Percentiles rank a stretch among this genome's conserved stretches.
phyloP scores from a whole-genome alignment of 2,797 vertebrate genomes.

The Decapterus maruadsi region DNA sequence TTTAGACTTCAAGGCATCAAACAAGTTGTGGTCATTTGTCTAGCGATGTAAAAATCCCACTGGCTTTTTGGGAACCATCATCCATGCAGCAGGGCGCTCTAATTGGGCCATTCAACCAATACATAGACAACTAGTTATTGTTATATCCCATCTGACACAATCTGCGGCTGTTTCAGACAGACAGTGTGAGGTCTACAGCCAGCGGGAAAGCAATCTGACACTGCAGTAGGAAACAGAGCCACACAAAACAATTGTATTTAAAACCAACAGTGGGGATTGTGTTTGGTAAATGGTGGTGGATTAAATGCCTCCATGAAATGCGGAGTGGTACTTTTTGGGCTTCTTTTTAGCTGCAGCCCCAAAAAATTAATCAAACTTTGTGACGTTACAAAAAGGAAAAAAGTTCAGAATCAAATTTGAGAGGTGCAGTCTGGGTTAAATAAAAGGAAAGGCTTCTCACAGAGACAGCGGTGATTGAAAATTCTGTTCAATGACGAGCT shows the following conservation, averaged over 20 bases:
- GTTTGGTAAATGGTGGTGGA: not conserved
- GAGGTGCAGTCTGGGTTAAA: not conserved
- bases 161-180: not conserved
- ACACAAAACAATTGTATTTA: not conserved
- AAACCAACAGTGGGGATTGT: not conserved
- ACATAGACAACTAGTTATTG: not conserved
- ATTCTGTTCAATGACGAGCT: conserved; percentile 4
- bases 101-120: not conserved
- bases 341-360: not conserved
- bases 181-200: not conserved
- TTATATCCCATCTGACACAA: conserved; percentile 2
- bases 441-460: conserved; percentile 2
- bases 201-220: not conserved
- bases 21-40: no score
- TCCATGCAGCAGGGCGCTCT: not conserved
- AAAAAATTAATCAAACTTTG: not conserved
- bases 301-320: conserved; percentile 9
- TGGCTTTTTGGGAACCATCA: no score
- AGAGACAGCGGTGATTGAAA: not conserved
- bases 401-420: not conserved
- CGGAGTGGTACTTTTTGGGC: not conserved
- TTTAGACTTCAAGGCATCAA: no score
- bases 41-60: no score
- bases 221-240: not conserved
- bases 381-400: not conserved